Evolutionary conservation across 2,797 vertebrate genomes (phyloP).

Genomic region (Cottoperca gobio): DNA sequence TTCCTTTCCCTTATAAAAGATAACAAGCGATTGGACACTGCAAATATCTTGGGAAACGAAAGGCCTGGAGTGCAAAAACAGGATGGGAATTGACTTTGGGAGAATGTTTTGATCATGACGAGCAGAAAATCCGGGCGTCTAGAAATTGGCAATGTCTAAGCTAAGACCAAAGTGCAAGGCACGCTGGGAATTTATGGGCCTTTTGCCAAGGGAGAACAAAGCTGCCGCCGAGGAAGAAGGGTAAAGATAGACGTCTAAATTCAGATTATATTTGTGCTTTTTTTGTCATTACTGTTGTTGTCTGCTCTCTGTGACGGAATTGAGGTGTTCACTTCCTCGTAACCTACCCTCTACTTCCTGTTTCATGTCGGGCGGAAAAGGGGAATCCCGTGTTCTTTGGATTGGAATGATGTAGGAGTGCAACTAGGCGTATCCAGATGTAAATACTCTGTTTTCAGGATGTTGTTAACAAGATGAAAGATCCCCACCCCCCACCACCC

Average conservation of each 20-base stretch:
- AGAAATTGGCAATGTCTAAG: conserved; percentile 48
- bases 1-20: conserved; percentile 75
- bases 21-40: conserved; percentile 63
- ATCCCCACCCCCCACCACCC: neutral
- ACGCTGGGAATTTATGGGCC: conserved; percentile 63
- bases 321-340: conserved; percentile 63
- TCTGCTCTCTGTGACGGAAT: conserved; percentile 11
- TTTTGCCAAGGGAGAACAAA: conserved; percentile 58
- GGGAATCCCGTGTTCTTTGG: conserved; percentile 58
- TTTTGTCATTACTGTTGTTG: conserved; percentile 20
- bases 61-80: conserved; percentile 69
- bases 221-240: conserved; percentile 16
- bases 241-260: conserved; percentile 36
- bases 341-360: conserved; percentile 67
- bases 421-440: conserved; percentile 33
- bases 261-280: conserved; percentile 36
- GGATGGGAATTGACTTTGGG: conserved; percentile 73
- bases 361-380: conserved; percentile 49
- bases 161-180: conserved; percentile 47
- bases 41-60: conserved; percentile 61
- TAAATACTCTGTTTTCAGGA: conserved; percentile 73
- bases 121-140: conserved; percentile 31
- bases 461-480: conserved; percentile 65
- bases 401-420: conserved; percentile 55
- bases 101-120: conserved; percentile 61